phyloP scores from a whole-genome alignment of 2,113 vertebrate genomes.

The Tyrannus savana region DNA sequence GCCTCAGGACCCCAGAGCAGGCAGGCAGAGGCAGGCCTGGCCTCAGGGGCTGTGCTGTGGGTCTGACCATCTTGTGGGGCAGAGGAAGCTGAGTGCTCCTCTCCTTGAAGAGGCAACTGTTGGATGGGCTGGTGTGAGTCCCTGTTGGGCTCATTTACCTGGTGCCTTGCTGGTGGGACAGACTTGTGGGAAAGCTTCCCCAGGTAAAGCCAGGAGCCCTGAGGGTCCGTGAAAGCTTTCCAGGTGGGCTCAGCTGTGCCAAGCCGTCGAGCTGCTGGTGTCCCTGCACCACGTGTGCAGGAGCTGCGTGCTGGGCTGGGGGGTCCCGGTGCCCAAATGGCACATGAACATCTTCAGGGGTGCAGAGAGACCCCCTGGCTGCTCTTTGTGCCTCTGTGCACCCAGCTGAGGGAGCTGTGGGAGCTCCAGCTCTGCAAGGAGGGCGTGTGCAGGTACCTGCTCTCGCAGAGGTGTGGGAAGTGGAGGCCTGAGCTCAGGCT shows the following conservation, averaged over 20 bases:
- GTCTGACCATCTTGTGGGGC: background rate
- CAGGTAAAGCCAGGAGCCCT: background rate
- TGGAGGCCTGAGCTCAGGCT: background rate
- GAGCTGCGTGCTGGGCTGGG: background rate
- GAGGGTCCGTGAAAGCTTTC: background rate
- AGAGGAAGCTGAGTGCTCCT: background rate
- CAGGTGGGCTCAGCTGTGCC: background rate
- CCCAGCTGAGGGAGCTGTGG: background rate
- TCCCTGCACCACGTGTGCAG: accelerated
- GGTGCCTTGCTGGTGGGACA: background rate
- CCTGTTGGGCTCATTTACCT: background rate
- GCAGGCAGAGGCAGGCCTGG: background rate
- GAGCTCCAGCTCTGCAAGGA: background rate
- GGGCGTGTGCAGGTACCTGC: background rate
- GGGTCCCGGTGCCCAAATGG: background rate
- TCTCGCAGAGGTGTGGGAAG: background rate
- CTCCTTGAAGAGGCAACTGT: background rate
- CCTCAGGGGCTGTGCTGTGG: background rate
- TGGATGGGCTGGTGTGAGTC: background rate
- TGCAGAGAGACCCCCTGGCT: background rate
- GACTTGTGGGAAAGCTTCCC: background rate
- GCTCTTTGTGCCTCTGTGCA: background rate
- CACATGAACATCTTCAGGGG: background rate
- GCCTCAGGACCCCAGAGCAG: background rate
- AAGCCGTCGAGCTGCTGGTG: background rate